These are phyloP conservation scores for Trachemys scripta DNA, from an alignment of 2,113 vertebrate species.

Conservation along the genomic window DNA sequence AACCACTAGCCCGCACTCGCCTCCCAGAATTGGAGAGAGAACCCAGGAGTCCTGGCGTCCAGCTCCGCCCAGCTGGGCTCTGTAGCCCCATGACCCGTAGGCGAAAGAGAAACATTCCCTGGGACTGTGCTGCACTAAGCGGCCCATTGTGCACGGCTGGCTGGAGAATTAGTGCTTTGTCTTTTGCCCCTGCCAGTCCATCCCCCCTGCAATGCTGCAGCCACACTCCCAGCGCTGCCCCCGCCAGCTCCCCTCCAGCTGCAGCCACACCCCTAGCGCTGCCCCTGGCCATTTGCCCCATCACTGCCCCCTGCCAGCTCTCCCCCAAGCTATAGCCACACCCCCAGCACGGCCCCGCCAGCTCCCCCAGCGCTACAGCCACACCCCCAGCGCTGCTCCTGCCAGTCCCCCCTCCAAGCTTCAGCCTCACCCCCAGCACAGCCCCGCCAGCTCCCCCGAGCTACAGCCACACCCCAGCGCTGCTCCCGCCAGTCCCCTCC, in stretches of 20 bases:
- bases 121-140: conserved; percentile 59
- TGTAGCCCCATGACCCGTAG: conserved; percentile 73
- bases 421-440: neutral
- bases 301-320: conserved; percentile 1
- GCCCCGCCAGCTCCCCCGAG: neutral
- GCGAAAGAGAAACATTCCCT: conserved; percentile 66
- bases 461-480: neutral
- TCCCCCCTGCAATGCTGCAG: neutral
- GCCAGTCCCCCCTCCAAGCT: neutral
- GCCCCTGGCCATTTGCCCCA: neutral
- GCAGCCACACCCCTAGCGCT: conserved; percentile 18
- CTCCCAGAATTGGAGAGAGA: neutral
- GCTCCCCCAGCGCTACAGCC: neutral
- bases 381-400: conserved; percentile 1
- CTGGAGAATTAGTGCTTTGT: conserved; percentile 74
- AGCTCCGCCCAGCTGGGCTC: neutral
- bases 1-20: conserved; percentile 51
- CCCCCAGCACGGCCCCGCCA: conserved; percentile 30
- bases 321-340: neutral
- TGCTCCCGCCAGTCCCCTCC: conserved; percentile 18
- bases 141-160: conserved; percentile 51
- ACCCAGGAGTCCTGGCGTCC: neutral
- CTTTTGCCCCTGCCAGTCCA: conserved; percentile 31
- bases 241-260: neutral
- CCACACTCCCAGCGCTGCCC: neutral